Base-by-base conservation (phyloP, 1,140 invertebrate species). In the Platyura marginata region DNA sequence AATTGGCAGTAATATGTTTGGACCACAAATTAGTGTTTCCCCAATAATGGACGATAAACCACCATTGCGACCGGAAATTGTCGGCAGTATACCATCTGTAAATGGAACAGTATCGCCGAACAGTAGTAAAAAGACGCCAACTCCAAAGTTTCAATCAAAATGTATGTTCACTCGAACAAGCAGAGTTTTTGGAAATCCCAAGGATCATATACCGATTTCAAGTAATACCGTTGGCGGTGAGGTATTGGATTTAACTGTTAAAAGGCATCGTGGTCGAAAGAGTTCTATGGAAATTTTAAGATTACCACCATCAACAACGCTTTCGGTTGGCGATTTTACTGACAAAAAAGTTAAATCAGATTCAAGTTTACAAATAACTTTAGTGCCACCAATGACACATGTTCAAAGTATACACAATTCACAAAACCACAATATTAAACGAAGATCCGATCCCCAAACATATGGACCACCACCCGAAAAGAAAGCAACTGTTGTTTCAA, bases 231-330 rank as follows among this genome's bases (percentile, higher is more conserved):
- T 42, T 1, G 51, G 50, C 9, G 47, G 51, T 25, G 54, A 56
- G 35, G 49, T 59, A 11, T 46, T 63, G 16, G 61, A 63, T 48
- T 48, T 63, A 37, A 56, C 55, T 6, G 47, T 58, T 9, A 52
- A 54, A 23, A 22, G 21, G 13, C 13, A 13, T n/a, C 11, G 23
- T 10, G 20, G 19, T 22, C 8, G 2, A 23, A 9, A 21, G n/a
- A n/a, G n/a, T n/a, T 18, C 21, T 2, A 23, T 23, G 6, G 21
- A 21, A 23, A 36, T 11, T 9, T 40, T 40, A 10, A 21, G 36
- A 18, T 23, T 40, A n/a, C 38, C 38, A 4, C 33, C 32, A n/a
- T 11, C 16, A 6, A n/a, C 25, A 37, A 19, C 21, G 21, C 23
- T 13, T 41, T 16, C 23, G 9, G 10, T 9, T 15, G 3, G 13